Base-by-base conservation (phyloP, 2,797 vertebrate species). In the Peromyscus eremicus region DNA sequence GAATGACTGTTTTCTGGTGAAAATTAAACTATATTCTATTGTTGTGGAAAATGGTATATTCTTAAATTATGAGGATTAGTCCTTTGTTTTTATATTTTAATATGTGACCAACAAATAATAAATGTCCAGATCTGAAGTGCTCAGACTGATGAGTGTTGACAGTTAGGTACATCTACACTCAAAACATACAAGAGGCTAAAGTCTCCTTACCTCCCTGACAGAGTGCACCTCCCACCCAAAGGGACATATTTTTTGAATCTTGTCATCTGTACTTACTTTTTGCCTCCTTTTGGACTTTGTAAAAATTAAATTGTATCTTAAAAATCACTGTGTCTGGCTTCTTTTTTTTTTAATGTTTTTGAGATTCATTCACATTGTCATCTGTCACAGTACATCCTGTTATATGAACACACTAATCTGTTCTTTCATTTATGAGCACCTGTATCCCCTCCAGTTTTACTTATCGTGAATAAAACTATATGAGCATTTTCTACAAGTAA, bases 1-100 rank as follows among this genome's bases (percentile, higher is more conserved):
- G 13, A 34, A 52, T 95, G 49, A 66, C 32, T 95, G 6, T 92
- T 96, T 97, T 84, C n/a, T 7, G 71, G 75, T 93, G 9, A 68
- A 97, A 21, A 70, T 77, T 86, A 62, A 79, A 32, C 89, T 70
- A n/a, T 71, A 76, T 27, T 92, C n/a, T 91, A 60, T 43, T 77
- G 87, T 27, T 46, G 60, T 49, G 32, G 92, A 94, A 91, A 5
- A 85, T 89, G 46, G 9, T 27, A 37, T 64, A 80, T 86, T 14
- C 43, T 92, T 46, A 86, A 81, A 87, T 89, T 83, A 68, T 60
- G 70, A 92, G 46, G 68, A n/a, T 70, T 4, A 75, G 46, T 94
- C 81, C 27, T 27, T 84, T 60, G 23, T 62, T 86, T 96, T 94
- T 27, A 66, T 64, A 34, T 43, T 94, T 86, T 55, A 57, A 83